Evolutionary conservation across 2,113 vertebrate genomes (phyloP), one percentile per base, ranked within the genome.

Genomic region (Nycticorax nycticorax): DNA sequence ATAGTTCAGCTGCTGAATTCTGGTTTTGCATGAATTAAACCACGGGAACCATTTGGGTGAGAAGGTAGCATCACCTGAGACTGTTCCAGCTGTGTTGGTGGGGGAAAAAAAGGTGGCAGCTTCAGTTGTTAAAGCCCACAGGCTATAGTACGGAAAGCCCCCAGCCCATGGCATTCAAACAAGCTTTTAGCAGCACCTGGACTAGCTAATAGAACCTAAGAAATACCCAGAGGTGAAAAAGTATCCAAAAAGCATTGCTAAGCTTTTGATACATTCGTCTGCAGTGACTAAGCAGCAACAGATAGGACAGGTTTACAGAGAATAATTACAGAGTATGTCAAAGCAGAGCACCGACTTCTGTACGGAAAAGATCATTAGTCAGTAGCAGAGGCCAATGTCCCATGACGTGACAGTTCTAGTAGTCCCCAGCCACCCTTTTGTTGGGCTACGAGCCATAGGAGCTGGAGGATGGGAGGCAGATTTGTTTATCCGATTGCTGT

Each of bases 381-480:
- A 33, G 71, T 41, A 92, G 59, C 67, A 53, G 74, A 89, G 78
- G 60, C 56, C 74, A 88, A 67, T 43, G 85, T 91, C 81, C 89
- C 93, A 64, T 30, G 12, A 80, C 76, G n/a, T 39, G 75, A 68
- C 78, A 52, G 55, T 76, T 85, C 81, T 57, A 92, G 84, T 63
- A 37, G 75, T 97, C 92, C 88, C 95, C 64, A 94, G 93, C 20
- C 88, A 86, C 78, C 35, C 64, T 93, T 96, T 88, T 15, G 19
- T 62, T 48, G 64, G 89, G 93, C 78, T 95, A 16, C 0, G 8
- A 95, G 93, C 93, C 92, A 72, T 26, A 68, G 48, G 85, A 96
- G 84, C 52, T 55, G 73, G 77, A 90, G 73, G 50, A 66, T 26
- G 47, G 73, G 64, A 96, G 73, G 75, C 75, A 81, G 60, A 66